Percentiles rank a stretch among this genome's conserved stretches.
Evolutionary conservation across 2,888 invertebrate genomes (phyloP).

Genomic region (Thalpophila matura): DNA sequence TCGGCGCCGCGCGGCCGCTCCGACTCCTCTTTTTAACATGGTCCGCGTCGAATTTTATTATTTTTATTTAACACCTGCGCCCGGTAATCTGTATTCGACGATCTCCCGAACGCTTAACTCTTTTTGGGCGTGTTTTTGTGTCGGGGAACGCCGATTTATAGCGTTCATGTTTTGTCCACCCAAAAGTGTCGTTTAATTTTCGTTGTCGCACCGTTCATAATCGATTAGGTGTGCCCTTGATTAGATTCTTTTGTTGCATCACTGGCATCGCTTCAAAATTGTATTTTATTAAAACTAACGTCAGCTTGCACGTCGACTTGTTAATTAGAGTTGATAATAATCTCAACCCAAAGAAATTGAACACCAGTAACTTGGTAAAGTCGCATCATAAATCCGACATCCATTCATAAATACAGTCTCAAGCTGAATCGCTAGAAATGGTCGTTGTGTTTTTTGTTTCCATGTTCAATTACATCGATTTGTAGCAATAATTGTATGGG

Average conservation of each 20-base stretch:
- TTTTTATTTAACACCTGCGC: slow-evolving; percentile 91
- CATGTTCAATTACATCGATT: slow-evolving; percentile 65
- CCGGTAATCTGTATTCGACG: slow-evolving; percentile 89
- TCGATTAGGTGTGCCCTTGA: slow-evolving; percentile 84
- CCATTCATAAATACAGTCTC: slow-evolving; percentile 50
- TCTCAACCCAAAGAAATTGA: neutral
- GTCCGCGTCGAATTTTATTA: slow-evolving; percentile 87
- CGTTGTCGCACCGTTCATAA: slow-evolving; percentile 82
- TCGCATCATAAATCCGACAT: slow-evolving; percentile 17
- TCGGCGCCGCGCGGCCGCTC: slow-evolving; percentile 88
- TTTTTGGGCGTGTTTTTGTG: slow-evolving; percentile 86
- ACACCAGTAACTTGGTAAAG: neutral
- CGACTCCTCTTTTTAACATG: slow-evolving; percentile 85
- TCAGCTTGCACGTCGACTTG: neutral
- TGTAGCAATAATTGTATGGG: slow-evolving; percentile 74
- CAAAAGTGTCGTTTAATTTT: slow-evolving; percentile 89
- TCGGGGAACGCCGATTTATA: slow-evolving; percentile 84
- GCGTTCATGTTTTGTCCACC: slow-evolving; percentile 82
- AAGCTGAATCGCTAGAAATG: slow-evolving; percentile 45
- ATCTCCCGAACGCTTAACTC: slow-evolving; percentile 90
- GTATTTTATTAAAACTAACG: slow-evolving; percentile 19
- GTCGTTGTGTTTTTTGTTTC: slow-evolving; percentile 55
- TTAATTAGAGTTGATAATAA: slow-evolving; percentile 3
- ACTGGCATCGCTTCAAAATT: slow-evolving; percentile 15
- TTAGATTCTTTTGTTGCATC: slow-evolving; percentile 67